phyloP scores from a whole-genome alignment of 1,140 invertebrate species.

The Drosophila mauritiana region DNA sequence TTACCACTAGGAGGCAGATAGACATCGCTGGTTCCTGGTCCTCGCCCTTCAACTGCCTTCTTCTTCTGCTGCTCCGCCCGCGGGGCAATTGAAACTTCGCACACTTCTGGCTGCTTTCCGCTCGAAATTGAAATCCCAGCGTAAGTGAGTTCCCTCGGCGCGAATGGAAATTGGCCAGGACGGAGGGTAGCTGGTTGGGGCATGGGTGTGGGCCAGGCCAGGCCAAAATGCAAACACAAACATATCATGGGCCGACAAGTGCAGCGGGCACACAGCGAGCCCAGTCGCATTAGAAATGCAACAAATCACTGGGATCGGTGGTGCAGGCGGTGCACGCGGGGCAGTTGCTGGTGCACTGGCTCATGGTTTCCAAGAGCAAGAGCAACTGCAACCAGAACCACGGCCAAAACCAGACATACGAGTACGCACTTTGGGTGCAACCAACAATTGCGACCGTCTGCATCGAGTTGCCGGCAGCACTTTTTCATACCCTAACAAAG shows the following conservation, averaged over 20 bases:
- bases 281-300: conserved; percentile 79
- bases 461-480: conserved; percentile 70
- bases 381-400: conserved; percentile 55
- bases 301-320: conserved; percentile 68
- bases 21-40: conserved; percentile 32
- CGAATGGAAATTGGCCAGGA: conserved; percentile 64
- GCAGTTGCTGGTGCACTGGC: conserved; percentile 7
- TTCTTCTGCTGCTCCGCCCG: conserved; percentile 37
- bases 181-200: background rate
- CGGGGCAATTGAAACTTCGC: conserved; percentile 75
- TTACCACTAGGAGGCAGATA: conserved; percentile 52
- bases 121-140: conserved; percentile 73
- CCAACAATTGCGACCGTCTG: conserved; percentile 66
- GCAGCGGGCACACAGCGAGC: conserved; percentile 53
- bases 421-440: conserved; percentile 79
- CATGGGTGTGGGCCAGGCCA: conserved; percentile 11
- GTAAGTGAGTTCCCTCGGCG: conserved; percentile 69
- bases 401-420: conserved; percentile 76
- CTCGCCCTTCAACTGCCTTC: conserved; percentile 33
- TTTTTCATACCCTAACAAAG: conserved; percentile 17
- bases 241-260: conserved; percentile 68
- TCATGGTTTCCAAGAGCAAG: conserved; percentile 18
- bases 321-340: conserved; percentile 40
- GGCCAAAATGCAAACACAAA: conserved; percentile 60
- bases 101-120: conserved; percentile 16